Evolutionary conservation across 1,140 invertebrate genomes (phyloP), one percentile per base, ranked within the genome.

Genomic region (Belonocnema kinseyi): DNA sequence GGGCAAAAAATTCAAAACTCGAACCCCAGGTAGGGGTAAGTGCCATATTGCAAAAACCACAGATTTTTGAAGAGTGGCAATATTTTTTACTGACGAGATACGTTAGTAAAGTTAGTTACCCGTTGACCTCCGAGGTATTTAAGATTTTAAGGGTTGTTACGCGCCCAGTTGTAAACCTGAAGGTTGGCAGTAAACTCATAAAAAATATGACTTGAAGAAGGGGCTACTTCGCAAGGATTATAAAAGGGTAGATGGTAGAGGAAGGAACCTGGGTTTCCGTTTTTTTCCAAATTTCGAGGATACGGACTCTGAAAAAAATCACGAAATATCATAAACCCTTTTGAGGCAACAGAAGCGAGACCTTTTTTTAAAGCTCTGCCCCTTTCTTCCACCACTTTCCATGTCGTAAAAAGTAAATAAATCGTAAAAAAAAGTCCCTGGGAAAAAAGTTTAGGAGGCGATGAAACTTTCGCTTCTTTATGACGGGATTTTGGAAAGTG

Each of bases 291-390:
- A 33, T 33, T 33, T 73, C 71, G 77, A 51, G 76, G 50, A 19
- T 66, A 46, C 40, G 40, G 40, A 46, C 7, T 46, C 52, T 51
- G 73, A 46, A 50, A 80, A 77, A 75, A 56, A 73, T 61, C 46
- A 79, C 52, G 77, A 85, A 81, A 83, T 84, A 83, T 85, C 84
- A 83, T 90, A 89, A 90, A 90, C 85, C 85, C 87, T 87, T 90
- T 85, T 79, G 54, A 61, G 73, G 74, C 80, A 75, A 71, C 52
- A 76, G 77, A 74, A 76, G 61, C 74, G 79, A 73, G 77, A 82
- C 50, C 46, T 72, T 77, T 84, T 80, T 85, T 86, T 78, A 82
- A 40, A 66, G 16, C 14, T 1, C 26, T 21, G 13, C 78, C 83
- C 82, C 77, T 82, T 83, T 80, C 76, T 76, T 83, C 71, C 81